These are phyloP conservation scores for Drosophila macrothrix DNA, from an alignment of 2,888 invertebrate species.

Conservation along the genomic window DNA sequence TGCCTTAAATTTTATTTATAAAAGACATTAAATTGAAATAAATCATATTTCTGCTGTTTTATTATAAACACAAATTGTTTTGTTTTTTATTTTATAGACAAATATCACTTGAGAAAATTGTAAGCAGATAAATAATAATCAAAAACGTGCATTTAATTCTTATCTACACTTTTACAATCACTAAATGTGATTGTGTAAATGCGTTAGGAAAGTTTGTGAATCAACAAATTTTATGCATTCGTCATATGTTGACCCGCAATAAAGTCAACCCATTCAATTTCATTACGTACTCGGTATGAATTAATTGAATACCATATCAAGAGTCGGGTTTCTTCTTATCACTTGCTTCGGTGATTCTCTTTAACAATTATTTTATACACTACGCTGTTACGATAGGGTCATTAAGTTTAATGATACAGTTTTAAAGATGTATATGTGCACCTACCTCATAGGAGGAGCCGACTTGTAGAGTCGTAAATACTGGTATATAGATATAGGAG, in stretches of 20 bases:
- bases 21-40: background rate
- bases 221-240: background rate
- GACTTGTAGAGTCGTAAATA: slow-evolving; percentile 91
- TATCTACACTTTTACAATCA: background rate
- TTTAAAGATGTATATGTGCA: slow-evolving; percentile 1
- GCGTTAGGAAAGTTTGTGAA: background rate
- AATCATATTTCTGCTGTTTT: background rate
- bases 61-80: background rate
- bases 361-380: slow-evolving; percentile 29
- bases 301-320: slow-evolving; percentile 28
- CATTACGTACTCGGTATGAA: slow-evolving; percentile 2
- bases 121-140: background rate
- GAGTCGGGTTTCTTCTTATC: slow-evolving; percentile 40
- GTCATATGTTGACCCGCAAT: background rate
- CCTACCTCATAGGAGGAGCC: slow-evolving; percentile 93
- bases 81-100: background rate
- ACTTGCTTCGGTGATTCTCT: slow-evolving; percentile 29
- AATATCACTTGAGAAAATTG: background rate
- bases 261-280: slow-evolving; percentile 10
- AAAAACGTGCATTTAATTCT: background rate
- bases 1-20: background rate
- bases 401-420: slow-evolving; percentile 38
- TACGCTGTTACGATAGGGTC: background rate
- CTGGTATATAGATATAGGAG: slow-evolving; percentile 90
- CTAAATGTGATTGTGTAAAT: background rate